Conservation (phyloP, 2,888 invertebrate genomes). For the Cephus pulcher region DNA sequence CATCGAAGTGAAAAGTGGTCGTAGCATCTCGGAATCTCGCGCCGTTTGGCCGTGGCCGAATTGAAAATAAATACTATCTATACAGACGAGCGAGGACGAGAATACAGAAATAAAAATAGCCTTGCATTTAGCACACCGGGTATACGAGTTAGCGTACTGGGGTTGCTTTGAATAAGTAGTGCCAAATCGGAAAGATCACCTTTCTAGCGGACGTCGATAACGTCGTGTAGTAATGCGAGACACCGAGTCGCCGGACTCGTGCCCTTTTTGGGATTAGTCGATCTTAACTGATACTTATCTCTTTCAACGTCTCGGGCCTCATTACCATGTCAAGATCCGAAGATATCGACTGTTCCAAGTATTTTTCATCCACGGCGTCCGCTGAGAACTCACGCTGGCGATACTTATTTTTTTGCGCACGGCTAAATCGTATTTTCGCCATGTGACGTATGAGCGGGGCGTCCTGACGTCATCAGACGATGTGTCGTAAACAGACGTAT, state of each 20-base stretch:
- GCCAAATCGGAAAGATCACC: constrained; percentile 53
- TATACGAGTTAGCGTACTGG: constrained; percentile 38
- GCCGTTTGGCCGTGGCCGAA: constrained; percentile 61
- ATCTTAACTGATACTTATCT: not conserved
- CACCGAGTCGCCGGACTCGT: constrained; percentile 1
- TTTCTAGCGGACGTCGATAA: constrained; percentile 29
- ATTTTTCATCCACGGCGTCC: not conserved
- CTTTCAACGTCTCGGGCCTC: not conserved
- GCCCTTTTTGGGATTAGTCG: not conserved
- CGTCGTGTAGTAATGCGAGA: constrained; percentile 5
- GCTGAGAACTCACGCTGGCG: not conserved
- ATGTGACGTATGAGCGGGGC: constrained; percentile 23
- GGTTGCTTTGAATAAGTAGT: constrained; percentile 40
- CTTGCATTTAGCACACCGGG: constrained; percentile 53
- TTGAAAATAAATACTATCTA: constrained; percentile 59
- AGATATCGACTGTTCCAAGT: not conserved
- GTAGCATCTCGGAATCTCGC: constrained; percentile 10
- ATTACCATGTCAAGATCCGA: not conserved
- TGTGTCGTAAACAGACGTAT: constrained; percentile 26
- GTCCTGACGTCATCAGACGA: constrained; percentile 20
- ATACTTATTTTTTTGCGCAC: constrained; percentile 25
- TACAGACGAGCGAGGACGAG: constrained; percentile 23
- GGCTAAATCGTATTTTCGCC: constrained; percentile 28
- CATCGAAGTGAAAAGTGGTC: not conserved
- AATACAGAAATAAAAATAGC: constrained; percentile 49